Conservation (phyloP, 2,888 invertebrate species). For the Unio delphinus region DNA sequence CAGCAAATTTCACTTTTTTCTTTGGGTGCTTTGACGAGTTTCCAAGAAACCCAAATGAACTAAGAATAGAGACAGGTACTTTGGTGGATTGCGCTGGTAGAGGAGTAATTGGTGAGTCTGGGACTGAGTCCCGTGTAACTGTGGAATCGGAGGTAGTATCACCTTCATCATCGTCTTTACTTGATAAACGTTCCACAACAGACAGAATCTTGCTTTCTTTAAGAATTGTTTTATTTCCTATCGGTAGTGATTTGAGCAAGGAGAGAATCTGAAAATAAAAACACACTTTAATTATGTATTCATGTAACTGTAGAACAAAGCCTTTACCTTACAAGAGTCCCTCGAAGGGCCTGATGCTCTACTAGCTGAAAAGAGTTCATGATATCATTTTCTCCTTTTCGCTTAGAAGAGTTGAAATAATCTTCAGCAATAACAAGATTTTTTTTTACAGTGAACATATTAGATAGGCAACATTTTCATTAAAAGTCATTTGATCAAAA, state of each 20-base stretch:
- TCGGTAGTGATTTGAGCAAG: slow-evolving; percentile 88
- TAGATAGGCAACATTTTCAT: too few species aligned
- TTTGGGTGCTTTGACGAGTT: slow-evolving; percentile 39
- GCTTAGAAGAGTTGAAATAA: too few species aligned
- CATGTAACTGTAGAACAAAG: too few species aligned
- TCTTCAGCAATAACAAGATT: too few species aligned
- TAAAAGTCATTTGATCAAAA: too few species aligned
- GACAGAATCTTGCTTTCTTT: slow-evolving; percentile 91
- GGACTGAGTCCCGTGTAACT: slow-evolving; percentile 4
- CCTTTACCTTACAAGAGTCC: too few species aligned
- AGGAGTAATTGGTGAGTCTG: slow-evolving; percentile 13
- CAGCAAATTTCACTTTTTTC: slow-evolving; percentile 60
- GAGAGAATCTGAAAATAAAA: slow-evolving; percentile 78
- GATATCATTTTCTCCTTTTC: too few species aligned
- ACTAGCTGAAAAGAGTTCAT: too few species aligned
- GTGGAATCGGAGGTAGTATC: slow-evolving; percentile 15
- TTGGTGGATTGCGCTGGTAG: slow-evolving; percentile 29
- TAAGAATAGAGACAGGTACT: slow-evolving; percentile 53
- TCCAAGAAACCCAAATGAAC: slow-evolving; percentile 22
- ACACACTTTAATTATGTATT: not conserved
- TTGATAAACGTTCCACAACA: slow-evolving; percentile 74
- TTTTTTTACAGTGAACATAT: too few species aligned
- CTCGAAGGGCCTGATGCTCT: too few species aligned
- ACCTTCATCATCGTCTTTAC: slow-evolving; percentile 21
- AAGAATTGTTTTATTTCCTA: slow-evolving; percentile 92